phyloP scores from a whole-genome alignment of 1,140 invertebrate species.

The Drosophila pachea region DNA sequence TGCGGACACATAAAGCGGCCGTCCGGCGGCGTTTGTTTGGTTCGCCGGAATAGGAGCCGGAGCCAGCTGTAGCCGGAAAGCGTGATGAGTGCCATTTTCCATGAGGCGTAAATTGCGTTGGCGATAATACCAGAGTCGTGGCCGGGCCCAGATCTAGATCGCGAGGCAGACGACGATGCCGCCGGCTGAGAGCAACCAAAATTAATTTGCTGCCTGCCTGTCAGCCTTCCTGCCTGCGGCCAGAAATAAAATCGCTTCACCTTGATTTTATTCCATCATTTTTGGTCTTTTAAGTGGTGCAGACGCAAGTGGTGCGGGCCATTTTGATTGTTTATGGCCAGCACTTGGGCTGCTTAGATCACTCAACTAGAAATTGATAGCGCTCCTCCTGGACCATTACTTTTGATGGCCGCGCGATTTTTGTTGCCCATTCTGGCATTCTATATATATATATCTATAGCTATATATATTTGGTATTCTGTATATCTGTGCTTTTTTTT shows the following conservation, averaged over 20 bases:
- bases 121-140: constrained; percentile 44
- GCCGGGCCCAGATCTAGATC: constrained; percentile 29
- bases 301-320: background rate
- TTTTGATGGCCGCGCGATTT: constrained; percentile 59
- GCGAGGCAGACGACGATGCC: background rate
- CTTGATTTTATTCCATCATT: constrained; percentile 35
- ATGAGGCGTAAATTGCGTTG: constrained; percentile 61
- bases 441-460: no score
- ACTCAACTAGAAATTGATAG: constrained; percentile 72
- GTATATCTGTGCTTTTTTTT: constrained; percentile 11
- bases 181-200: constrained; percentile 23
- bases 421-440: constrained; percentile 10
- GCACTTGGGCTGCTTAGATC: constrained; percentile 63
- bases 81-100: constrained; percentile 32
- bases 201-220: constrained; percentile 67
- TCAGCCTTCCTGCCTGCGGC: constrained; percentile 61
- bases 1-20: constrained; percentile 59
- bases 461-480: background rate
- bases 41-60: background rate
- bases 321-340: constrained; percentile 61
- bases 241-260: constrained; percentile 58
- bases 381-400: constrained; percentile 49
- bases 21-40: no score
- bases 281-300: constrained; percentile 33
- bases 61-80: constrained; percentile 17